Evolutionary conservation across 2,888 invertebrate species (phyloP), one percentile per base, ranked within the genome.

Genomic region (Uloborus plumipes): DNA sequence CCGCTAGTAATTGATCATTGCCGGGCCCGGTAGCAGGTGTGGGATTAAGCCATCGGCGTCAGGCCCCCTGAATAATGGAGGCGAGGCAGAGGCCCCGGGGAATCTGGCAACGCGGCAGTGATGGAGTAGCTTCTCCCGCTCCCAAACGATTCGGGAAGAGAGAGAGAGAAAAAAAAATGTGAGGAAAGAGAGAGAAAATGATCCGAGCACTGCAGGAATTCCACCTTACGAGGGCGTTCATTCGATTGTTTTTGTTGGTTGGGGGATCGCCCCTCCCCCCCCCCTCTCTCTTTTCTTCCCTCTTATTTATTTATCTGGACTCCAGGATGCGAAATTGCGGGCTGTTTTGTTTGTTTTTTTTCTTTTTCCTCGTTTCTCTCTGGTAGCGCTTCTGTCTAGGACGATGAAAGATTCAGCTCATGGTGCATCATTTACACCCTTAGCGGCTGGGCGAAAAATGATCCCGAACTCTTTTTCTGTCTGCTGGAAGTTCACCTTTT

Each of bases 391-490:
- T 39, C 16, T 20, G 61, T 62, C 16, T 31, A 20, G 31, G 16
- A 22, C 61, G 59, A 71, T 71, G 71, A 71, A 71, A 71, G 71
- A 71, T 71, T 71, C 71, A 71, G 61, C 71, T 71, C 71, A 71
- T 71, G 61, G 71, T 71, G 71, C 71, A 71, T 71, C 71, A 71
- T 71, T 71, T 71, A 71, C 71, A 18, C 71, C 71, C 71, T 71
- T 61, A 71, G 71, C 71, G 61, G 31, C 26, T n/a, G 26, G 50
- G 26, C 50, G 26, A 58, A 58, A 71, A 61, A 61, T 39, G 39
- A 39, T 39, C 11, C 39, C 9, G 39, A 39, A 39, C 39, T 39
- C 39, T 39, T 39, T 39, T 39, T 39, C 39, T 39, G 39, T 39
- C 39, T 7, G 39, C 39, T 39, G 7, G 39, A 7, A 9, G 39